Conservation (phyloP, 2,888 invertebrate species). For the Sphaerophoria taeniata region DNA sequence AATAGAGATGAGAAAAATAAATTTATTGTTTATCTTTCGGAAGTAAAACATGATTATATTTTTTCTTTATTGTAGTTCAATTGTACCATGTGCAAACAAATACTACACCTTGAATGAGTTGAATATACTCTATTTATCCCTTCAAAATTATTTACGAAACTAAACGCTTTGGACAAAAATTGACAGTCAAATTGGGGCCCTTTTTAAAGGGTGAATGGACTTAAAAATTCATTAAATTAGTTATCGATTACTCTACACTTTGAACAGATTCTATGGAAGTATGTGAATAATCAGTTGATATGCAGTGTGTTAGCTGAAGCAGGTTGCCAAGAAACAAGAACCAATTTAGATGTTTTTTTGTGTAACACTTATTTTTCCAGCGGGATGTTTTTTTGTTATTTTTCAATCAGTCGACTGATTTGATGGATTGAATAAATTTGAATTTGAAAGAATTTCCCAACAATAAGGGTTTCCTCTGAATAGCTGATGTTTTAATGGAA, state of each 20-base stretch:
- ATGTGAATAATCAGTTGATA: no score
- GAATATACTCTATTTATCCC: not conserved
- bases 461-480: not conserved
- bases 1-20: not conserved
- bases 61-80: slow-evolving; percentile 50
- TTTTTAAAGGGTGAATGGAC: no score
- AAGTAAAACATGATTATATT: slow-evolving; percentile 45
- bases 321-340: not conserved
- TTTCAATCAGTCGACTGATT: slow-evolving; percentile 15
- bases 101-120: not conserved
- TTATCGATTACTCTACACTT: no score
- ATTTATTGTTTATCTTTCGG: slow-evolving; percentile 54
- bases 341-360: not conserved
- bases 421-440: not conserved
- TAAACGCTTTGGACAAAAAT: no score
- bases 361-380: slow-evolving; percentile 16
- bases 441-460: slow-evolving; percentile 5
- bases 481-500: slow-evolving; percentile 1
- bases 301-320: no score
- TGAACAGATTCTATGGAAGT: no score
- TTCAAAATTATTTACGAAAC: no score
- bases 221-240: no score
- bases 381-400: not conserved
- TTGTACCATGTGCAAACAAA: slow-evolving; percentile 34
- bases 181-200: no score